These are phyloP conservation scores for Osedax fenrisi DNA, from an alignment of 2,888 invertebrate genomes.

Conservation along the genomic window DNA sequence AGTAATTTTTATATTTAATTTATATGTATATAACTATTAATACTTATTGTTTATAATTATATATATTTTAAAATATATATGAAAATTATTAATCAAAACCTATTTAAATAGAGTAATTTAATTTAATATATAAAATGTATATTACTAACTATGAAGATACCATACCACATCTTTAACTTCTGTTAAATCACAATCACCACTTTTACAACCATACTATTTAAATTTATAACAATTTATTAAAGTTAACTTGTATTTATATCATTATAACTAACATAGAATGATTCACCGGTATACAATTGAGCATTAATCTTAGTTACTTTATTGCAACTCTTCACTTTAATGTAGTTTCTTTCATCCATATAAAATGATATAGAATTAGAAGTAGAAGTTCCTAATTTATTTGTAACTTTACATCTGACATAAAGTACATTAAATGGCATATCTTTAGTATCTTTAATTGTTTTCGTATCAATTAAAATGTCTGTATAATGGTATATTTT, in stretches of 20 bases:
- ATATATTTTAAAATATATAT: no score
- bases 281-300: background rate
- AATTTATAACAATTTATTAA: no score
- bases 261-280: background rate
- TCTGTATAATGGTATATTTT: background rate
- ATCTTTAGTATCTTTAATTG: no score
- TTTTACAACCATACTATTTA: background rate
- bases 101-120: no score
- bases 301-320: background rate
- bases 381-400: background rate
- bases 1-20: no score
- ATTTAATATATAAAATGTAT: no score
- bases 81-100: no score
- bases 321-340: background rate
- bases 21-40: no score
- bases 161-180: background rate
- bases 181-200: background rate
- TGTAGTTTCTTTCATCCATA: background rate
- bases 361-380: background rate
- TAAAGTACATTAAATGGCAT: background rate
- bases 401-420: background rate
- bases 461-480: background rate
- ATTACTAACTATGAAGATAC: no score
- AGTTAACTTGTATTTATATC: no score
- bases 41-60: no score